These are phyloP conservation scores for Melinopterus prodromus DNA, from an alignment of 2,888 invertebrate species.

Conservation along the genomic window DNA sequence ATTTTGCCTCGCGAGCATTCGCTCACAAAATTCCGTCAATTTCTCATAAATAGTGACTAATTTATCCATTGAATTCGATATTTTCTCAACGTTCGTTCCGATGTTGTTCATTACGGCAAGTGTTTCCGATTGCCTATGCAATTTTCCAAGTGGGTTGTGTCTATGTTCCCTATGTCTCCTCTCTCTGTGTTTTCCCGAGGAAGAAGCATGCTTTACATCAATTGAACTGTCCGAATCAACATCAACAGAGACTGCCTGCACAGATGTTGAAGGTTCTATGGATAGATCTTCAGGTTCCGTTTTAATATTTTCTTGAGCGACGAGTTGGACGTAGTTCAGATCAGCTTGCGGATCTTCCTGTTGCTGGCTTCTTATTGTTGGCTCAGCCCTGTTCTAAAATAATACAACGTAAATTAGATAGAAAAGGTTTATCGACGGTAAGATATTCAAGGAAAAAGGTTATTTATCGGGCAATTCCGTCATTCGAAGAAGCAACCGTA, in stretches of 20 bases:
- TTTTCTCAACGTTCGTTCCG: slow-evolving; percentile 15
- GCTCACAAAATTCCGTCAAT: slow-evolving; percentile 18
- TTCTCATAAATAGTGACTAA: slow-evolving; percentile 23
- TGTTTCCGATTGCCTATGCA: background rate
- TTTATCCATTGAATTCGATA: slow-evolving; percentile 16
- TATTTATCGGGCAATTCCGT: too few relatives aligned
- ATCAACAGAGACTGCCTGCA: background rate
- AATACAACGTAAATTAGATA: too few relatives aligned
- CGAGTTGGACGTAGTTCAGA: background rate
- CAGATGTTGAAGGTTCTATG: background rate
- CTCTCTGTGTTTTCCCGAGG: slow-evolving; percentile 7
- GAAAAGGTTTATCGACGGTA: too few relatives aligned
- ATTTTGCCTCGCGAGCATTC: slow-evolving; percentile 14
- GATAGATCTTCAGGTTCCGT: background rate
- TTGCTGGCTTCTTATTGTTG: background rate
- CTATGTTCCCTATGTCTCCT: slow-evolving; percentile 10
- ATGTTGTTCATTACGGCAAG: slow-evolving; percentile 12
- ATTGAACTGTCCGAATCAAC: slow-evolving; percentile 10
- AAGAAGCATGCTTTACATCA: background rate
- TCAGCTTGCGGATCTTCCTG: background rate
- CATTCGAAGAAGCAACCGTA: too few relatives aligned
- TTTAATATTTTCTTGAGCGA: background rate
- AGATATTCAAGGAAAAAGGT: too few relatives aligned
- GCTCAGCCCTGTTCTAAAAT: background rate
- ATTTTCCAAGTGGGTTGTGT: slow-evolving; percentile 6